Percentiles rank a stretch among this genome's conserved stretches.
phyloP scores from a whole-genome alignment of 2,797 vertebrate genomes.

The Anguilla megastoma region DNA sequence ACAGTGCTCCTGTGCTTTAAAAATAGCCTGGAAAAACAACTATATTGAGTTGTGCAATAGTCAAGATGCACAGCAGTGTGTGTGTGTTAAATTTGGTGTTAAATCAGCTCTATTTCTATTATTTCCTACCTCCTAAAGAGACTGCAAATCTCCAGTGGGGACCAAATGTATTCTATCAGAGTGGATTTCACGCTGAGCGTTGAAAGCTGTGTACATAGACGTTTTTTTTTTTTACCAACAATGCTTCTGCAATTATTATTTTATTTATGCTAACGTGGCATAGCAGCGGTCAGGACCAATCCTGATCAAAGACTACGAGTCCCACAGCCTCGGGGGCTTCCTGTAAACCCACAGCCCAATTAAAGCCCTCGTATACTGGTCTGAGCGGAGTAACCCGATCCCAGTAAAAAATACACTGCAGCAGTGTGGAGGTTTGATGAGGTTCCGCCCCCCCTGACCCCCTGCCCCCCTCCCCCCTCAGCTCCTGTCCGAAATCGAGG shows the following conservation, averaged over 20 bases:
- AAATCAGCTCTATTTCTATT: not conserved
- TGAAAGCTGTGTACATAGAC: not conserved
- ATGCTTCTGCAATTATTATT: not conserved
- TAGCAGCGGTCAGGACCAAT: not conserved
- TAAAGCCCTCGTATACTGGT: not conserved
- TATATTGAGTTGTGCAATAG: not conserved
- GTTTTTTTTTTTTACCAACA: not conserved
- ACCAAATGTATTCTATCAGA: not conserved
- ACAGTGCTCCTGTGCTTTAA: not conserved
- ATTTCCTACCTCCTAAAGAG: not conserved
- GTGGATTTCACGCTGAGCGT: not conserved
- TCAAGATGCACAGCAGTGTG: not conserved
- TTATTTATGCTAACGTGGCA: not conserved
- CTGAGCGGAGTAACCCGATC: not conserved
- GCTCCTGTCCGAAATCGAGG: slow-evolving; percentile 94
- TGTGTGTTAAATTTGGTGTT: not conserved
- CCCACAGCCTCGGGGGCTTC: not conserved
- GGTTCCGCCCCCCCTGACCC: not conserved
- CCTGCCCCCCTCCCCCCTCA: slow-evolving; percentile 46
- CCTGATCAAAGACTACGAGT: not conserved
- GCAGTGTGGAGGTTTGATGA: not conserved
- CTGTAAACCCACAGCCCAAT: not conserved
- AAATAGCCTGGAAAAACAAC: not conserved
- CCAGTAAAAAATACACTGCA: not conserved
- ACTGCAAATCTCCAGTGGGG: not conserved